phyloP scores from a whole-genome alignment of 2,113 vertebrate genomes.

The Fulica atra region DNA sequence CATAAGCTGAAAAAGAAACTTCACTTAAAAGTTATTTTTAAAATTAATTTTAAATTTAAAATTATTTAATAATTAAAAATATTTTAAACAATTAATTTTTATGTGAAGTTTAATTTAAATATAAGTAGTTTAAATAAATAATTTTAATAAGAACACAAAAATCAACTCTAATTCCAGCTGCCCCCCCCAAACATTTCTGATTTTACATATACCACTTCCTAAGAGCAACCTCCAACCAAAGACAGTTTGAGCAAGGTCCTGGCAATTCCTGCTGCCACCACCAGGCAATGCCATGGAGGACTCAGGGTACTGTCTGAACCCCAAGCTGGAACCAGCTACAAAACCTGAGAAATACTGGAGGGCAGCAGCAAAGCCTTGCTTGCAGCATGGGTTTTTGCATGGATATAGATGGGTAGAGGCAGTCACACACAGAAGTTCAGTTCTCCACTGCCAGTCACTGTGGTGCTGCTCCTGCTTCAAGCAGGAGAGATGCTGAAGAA shows the following conservation, averaged over 20 bases:
- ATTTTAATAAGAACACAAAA: not conserved
- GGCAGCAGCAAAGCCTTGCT: not conserved
- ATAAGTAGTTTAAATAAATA: too few relatives aligned
- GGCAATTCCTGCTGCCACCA: not conserved
- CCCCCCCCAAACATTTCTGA: not conserved
- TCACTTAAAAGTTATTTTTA: not conserved
- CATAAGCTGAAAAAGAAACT: not conserved
- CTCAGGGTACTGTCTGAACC: not conserved
- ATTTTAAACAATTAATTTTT: too few relatives aligned
- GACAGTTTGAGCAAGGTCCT: not conserved
- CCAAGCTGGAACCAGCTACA: not conserved
- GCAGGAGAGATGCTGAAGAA: not conserved
- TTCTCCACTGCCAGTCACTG: not conserved
- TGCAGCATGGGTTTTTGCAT: not conserved
- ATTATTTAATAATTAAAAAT: too few relatives aligned
- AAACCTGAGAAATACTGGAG: not conserved
- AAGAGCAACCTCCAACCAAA: not conserved
- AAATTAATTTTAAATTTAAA: too few relatives aligned
- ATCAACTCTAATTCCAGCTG: not conserved
- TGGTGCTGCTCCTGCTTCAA: not conserved
- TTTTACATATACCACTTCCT: not conserved
- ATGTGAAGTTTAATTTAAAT: too few relatives aligned
- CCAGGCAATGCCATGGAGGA: not conserved
- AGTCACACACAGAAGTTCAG: not conserved
- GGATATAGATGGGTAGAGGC: not conserved